Percentiles rank a stretch among this genome's conserved stretches.
Evolutionary conservation across 35 echinoderm and acorn worm species (phyloP).

Genomic region (Strongylocentrotus purpuratus): DNA sequence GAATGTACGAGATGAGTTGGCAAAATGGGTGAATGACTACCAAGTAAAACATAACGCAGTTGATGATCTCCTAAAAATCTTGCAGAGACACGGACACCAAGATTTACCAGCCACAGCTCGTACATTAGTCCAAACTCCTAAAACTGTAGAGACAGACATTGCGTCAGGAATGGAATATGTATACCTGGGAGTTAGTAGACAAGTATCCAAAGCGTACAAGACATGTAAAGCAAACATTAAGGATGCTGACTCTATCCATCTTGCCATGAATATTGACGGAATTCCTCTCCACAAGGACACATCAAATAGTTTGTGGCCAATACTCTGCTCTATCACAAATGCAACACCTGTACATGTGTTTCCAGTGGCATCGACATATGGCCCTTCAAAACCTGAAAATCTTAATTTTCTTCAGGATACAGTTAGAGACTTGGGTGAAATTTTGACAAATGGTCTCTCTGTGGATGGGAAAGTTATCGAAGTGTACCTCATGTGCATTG

Average conservation of each 20-base stretch:
- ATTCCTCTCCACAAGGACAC: slow-evolving; percentile 60
- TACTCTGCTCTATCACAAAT: slow-evolving; percentile 62
- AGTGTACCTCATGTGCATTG: slow-evolving; percentile 53
- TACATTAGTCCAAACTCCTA: slow-evolving; percentile 64
- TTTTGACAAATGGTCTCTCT: slow-evolving; percentile 50
- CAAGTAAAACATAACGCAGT: slow-evolving; percentile 75
- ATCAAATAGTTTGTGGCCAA: slow-evolving; percentile 54
- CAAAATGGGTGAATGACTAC: slow-evolving; percentile 58
- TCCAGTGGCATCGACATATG: slow-evolving; percentile 63
- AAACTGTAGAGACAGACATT: slow-evolving; percentile 23
- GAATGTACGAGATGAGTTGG: slow-evolving; percentile 51
- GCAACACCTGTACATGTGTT: slow-evolving; percentile 62
- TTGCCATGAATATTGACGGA: slow-evolving; percentile 62
- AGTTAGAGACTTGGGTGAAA: slow-evolving; percentile 37
- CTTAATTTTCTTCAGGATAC: slow-evolving; percentile 69
- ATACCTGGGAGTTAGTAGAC: slow-evolving; percentile 59
- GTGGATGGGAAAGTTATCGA: slow-evolving; percentile 37
- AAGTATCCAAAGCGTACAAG: slow-evolving; percentile 52
- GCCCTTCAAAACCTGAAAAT: slow-evolving; percentile 62
- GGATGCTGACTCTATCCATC: slow-evolving; percentile 17
- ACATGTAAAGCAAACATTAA: slow-evolving; percentile 29
- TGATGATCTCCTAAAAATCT: slow-evolving; percentile 69
- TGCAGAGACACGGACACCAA: slow-evolving; percentile 56
- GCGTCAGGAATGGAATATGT: slow-evolving; percentile 67
- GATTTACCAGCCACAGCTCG: slow-evolving; percentile 58